Conservation (phyloP, 2,113 vertebrate species). For the Rhea americana region DNA sequence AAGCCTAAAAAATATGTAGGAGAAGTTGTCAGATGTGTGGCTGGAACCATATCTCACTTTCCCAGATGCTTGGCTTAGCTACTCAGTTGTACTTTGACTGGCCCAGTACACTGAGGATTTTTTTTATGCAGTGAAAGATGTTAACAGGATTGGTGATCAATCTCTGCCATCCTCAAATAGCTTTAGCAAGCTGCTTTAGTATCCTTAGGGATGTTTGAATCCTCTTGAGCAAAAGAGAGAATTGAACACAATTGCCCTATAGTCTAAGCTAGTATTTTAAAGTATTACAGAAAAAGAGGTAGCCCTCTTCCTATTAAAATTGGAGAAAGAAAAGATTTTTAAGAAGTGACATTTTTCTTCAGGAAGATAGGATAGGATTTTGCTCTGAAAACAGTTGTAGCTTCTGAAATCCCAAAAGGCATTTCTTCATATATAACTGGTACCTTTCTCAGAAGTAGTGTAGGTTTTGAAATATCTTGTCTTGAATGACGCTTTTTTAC, state of each 20-base stretch:
- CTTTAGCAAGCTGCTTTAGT: background rate
- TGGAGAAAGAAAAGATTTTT: no score
- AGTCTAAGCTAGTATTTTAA: background rate
- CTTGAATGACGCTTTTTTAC: background rate
- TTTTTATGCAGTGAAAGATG: background rate
- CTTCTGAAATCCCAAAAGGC: background rate
- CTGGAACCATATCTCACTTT: background rate
- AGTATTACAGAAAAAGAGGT: background rate
- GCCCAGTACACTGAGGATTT: fast-evolving
- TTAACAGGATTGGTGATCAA: background rate
- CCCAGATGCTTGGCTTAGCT: background rate
- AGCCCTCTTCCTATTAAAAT: background rate
- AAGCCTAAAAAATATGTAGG: background rate
- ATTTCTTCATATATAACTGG: background rate
- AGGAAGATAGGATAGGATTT: background rate
- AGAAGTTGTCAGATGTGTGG: background rate
- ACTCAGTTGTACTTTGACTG: fast-evolving
- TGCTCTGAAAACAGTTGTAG: background rate
- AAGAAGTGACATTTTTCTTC: background rate
- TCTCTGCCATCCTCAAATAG: background rate
- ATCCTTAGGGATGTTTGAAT: background rate
- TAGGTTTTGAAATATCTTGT: background rate
- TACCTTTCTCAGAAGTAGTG: background rate
- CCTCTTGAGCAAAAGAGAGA: background rate
- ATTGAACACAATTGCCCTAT: background rate